Base-by-base conservation (phyloP, 2,797 vertebrate genomes). In the Octomys mimax region DNA sequence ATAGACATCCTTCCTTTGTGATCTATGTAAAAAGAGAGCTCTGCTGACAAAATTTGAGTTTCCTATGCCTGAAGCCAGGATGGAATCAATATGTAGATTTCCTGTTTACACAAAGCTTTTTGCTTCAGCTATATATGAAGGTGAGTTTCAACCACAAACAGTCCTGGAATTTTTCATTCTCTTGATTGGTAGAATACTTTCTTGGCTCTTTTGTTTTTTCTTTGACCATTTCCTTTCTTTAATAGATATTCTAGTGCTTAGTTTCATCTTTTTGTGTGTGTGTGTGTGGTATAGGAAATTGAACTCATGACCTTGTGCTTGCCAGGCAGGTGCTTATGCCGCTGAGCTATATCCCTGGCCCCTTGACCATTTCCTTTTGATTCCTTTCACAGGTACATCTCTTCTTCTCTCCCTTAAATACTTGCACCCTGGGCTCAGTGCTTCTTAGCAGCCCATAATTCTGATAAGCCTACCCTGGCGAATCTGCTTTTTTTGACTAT, bases 181-280 rank as follows among this genome's bases (percentile, higher is more conserved):
- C 26, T 78, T 71, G 59, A 66, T 77, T 86, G 73, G 73, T 24
- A 24, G 42, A 80, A 81, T 66, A n/a, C 21, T 66, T 90, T 31
- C 14, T 18, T 61, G 12, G 26, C 16, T 78, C 10, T 75, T 57
- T 87, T 49, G 6, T 8, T 78, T 36, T 42, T 87, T 79, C 86
- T 92, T 46, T 87, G 70, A 79, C 22, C 86, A 94, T 64, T 70
- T 59, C 57, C 52, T 66, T 92, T 82, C 39, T 39, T 39, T 39
- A 39, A 39, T 39, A 39, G 39, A 39, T 39, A 39, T 39, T 39
- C 39, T 39, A 39, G 39, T 39, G 39, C 39, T 39, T 39, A 39
- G 39, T 39, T 39, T 39, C 39, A 39, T 39, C 39, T 39, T 39
- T 39, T 39, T 39, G 39, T 39, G 39, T 39, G 39, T 39, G 39